These are phyloP conservation scores for Tyrannus savana DNA, from an alignment of 2,113 vertebrate genomes.

Conservation along the genomic window DNA sequence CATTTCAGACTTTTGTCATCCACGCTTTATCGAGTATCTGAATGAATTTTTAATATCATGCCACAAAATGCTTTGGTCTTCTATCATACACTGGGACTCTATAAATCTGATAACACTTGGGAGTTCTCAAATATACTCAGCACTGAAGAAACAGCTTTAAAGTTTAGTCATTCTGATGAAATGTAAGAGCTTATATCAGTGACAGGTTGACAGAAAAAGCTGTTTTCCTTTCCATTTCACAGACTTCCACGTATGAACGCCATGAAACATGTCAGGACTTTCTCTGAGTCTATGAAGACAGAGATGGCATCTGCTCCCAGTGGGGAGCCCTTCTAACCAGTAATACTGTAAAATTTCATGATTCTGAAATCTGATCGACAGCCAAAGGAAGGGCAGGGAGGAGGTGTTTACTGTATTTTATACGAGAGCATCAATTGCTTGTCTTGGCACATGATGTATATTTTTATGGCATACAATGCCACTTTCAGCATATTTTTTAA, in stretches of 20 bases:
- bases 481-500: constrained; percentile 24
- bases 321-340: constrained; percentile 78
- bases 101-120: constrained; percentile 82
- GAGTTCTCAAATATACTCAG: constrained; percentile 80
- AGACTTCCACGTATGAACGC: constrained; percentile 84
- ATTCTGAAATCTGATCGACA: constrained; percentile 81
- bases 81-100: constrained; percentile 75
- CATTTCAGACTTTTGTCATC: constrained; percentile 77
- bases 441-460: constrained; percentile 75
- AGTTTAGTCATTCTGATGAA: constrained; percentile 86
- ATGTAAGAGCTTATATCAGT: constrained; percentile 83
- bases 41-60: constrained; percentile 83
- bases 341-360: constrained; percentile 79
- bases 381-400: constrained; percentile 70
- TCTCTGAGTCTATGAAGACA: constrained; percentile 80
- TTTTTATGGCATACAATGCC: constrained; percentile 69
- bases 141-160: constrained; percentile 82
- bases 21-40: constrained; percentile 77
- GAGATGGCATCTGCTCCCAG: constrained; percentile 83
- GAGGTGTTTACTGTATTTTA: constrained; percentile 77
- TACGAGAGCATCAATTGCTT: constrained; percentile 73
- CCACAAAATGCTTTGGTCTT: constrained; percentile 80
- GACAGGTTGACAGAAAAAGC: constrained; percentile 90
- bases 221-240: constrained; percentile 90
- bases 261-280: constrained; percentile 87